Conservation (phyloP, 2,888 invertebrate species). For the Boloria euphrosyne region DNA sequence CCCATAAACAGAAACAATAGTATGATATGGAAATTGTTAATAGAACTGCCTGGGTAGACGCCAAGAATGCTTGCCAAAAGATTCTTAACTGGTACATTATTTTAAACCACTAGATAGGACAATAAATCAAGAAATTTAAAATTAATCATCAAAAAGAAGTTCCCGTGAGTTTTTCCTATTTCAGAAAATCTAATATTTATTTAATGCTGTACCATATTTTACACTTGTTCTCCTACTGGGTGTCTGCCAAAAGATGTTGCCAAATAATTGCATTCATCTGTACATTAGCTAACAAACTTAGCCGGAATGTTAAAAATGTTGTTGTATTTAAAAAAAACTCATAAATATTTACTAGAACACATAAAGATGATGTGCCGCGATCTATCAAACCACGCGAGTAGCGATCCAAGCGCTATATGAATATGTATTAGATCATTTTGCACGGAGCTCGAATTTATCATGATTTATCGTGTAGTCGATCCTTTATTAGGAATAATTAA, state of each 20-base stretch:
- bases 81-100: slow-evolving; percentile 48
- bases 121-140: slow-evolving; percentile 25
- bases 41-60: slow-evolving; percentile 50
- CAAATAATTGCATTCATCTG: slow-evolving; percentile 66
- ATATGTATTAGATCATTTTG: slow-evolving; percentile 28
- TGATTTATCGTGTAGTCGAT: slow-evolving; percentile 43
- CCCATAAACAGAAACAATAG: slow-evolving; percentile 46
- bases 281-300: slow-evolving; percentile 55
- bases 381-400: slow-evolving; percentile 25
- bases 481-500: slow-evolving; percentile 45
- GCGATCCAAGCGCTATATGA: slow-evolving; percentile 22
- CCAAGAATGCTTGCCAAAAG: slow-evolving; percentile 56
- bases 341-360: slow-evolving; percentile 20
- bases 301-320: slow-evolving; percentile 50
- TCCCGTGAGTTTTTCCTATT: slow-evolving; percentile 21
- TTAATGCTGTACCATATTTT: slow-evolving; percentile 30
- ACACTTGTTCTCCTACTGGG: slow-evolving; percentile 53
- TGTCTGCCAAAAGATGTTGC: slow-evolving; percentile 66
- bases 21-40: slow-evolving; percentile 50
- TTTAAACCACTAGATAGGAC: slow-evolving; percentile 22
- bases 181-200: slow-evolving; percentile 30
- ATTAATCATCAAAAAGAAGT: slow-evolving; percentile 23
- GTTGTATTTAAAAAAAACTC: slow-evolving; percentile 23
- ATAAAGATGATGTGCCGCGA: slow-evolving; percentile 10
- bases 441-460: slow-evolving; percentile 33